Conservation (phyloP, 2,888 invertebrate genomes). For the Drosophila hamatofila region DNA sequence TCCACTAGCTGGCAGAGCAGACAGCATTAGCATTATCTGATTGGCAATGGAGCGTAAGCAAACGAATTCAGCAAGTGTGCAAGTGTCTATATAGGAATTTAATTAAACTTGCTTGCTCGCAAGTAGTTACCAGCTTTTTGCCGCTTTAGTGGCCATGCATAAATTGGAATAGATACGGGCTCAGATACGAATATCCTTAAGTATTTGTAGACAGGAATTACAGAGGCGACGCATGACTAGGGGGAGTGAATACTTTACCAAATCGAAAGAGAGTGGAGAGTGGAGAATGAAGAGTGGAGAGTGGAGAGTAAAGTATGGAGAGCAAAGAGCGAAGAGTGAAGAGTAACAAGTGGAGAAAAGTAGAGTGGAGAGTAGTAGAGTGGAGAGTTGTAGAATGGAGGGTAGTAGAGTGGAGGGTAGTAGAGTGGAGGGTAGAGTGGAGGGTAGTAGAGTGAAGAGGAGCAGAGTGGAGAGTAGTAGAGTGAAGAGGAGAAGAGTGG, state of each 20-base stretch:
- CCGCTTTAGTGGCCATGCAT: conserved; percentile 29
- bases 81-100: conserved; percentile 34
- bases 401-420: too few species aligned
- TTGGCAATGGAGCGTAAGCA: conserved; percentile 48
- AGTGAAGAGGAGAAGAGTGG: too few species aligned
- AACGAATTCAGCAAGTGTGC: conserved; percentile 34
- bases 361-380: not conserved
- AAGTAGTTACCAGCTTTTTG: conserved; percentile 31
- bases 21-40: conserved; percentile 58
- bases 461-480: not conserved
- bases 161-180: conserved; percentile 13
- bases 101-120: conserved; percentile 34
- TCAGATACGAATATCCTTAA: conserved; percentile 3
- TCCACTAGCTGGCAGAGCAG: conserved; percentile 37
- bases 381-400: not conserved
- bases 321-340: not conserved
- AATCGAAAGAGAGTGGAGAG: not conserved
- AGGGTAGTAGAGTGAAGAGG: too few species aligned
- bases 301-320: not conserved
- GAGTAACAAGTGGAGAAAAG: not conserved
- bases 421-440: too few species aligned
- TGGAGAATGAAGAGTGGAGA: not conserved
- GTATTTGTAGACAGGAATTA: not conserved
- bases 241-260: not conserved
- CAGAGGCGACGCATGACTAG: not conserved